Percentiles rank a stretch among this genome's conserved stretches.
Evolutionary conservation across 2,113 vertebrate genomes (phyloP).

Genomic region (Enhydra lutris): DNA sequence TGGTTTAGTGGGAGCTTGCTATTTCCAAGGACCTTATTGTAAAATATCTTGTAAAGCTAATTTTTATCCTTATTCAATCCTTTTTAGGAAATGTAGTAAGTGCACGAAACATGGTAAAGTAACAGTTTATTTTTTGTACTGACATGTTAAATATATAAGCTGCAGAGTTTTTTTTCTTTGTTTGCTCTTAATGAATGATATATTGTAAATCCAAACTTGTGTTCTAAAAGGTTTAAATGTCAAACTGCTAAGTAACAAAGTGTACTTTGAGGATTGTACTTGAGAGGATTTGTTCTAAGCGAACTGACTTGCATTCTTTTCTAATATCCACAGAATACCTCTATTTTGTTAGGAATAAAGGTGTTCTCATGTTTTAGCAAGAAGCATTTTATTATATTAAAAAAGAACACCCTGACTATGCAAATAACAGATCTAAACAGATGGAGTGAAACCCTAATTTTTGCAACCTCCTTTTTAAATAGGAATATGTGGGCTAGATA

Average conservation of each 20-base stretch:
- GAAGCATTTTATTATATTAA: constrained; percentile 64
- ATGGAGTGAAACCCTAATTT: constrained; percentile 67
- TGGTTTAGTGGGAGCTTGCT: background rate
- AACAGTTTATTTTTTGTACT: background rate
- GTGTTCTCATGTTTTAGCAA: background rate
- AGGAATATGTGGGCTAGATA: constrained; percentile 49
- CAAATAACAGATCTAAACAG: constrained; percentile 69
- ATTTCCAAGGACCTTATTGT: background rate
- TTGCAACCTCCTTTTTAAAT: constrained; percentile 71
- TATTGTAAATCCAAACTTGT: constrained; percentile 28
- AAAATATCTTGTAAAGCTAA: background rate
- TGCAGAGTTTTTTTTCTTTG: background rate
- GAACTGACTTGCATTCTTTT: background rate
- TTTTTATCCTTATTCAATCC: background rate
- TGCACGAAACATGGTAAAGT: background rate
- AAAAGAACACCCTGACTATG: constrained; percentile 59
- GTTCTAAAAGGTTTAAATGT: constrained; percentile 58
- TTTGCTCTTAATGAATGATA: constrained; percentile 28
- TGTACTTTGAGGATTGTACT: background rate
- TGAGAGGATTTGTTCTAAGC: background rate
- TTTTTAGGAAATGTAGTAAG: background rate
- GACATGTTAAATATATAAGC: constrained; percentile 35
- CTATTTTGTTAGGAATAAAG: constrained; percentile 52
- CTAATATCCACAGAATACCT: constrained; percentile 35
- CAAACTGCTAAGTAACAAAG: background rate